phyloP scores from a whole-genome alignment of 2,797 vertebrate species.

The Mus caroli region DNA sequence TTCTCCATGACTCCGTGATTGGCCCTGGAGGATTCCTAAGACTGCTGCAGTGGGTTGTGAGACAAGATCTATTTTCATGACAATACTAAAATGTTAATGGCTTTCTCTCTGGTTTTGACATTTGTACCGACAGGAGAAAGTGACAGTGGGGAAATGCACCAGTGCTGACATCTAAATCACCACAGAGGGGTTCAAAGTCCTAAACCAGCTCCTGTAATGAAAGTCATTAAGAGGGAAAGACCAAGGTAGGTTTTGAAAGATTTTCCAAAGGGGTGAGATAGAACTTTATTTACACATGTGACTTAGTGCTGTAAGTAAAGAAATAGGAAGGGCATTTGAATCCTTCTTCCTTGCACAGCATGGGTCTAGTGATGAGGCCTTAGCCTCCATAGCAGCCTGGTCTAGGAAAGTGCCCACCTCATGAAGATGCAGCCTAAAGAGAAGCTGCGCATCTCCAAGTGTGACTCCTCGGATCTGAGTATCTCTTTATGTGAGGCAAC shows the following conservation, averaged over 20 bases:
- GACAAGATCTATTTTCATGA: not conserved
- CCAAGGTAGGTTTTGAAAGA: not conserved
- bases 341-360: not conserved
- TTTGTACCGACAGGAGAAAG: not conserved
- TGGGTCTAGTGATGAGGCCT: not conserved
- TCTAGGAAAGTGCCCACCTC: not conserved
- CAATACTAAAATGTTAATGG: not conserved
- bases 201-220: not conserved
- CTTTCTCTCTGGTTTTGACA: not conserved
- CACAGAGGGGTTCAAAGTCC: not conserved
- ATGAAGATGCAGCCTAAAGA: not conserved
- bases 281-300: not conserved
- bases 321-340: not conserved
- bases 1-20: not conserved
- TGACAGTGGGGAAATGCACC: not conserved
- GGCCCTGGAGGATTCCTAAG: not conserved
- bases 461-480: not conserved
- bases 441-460: not conserved
- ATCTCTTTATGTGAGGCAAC: constrained; percentile 27
- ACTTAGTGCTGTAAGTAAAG: not conserved
- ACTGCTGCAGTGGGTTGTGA: not conserved
- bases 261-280: not conserved
- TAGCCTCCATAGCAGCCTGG: not conserved
- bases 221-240: not conserved
- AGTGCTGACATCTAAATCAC: not conserved